Conservation (phyloP, 2,113 vertebrate species). For the Sterrhoptilus dennistouni region DNA sequence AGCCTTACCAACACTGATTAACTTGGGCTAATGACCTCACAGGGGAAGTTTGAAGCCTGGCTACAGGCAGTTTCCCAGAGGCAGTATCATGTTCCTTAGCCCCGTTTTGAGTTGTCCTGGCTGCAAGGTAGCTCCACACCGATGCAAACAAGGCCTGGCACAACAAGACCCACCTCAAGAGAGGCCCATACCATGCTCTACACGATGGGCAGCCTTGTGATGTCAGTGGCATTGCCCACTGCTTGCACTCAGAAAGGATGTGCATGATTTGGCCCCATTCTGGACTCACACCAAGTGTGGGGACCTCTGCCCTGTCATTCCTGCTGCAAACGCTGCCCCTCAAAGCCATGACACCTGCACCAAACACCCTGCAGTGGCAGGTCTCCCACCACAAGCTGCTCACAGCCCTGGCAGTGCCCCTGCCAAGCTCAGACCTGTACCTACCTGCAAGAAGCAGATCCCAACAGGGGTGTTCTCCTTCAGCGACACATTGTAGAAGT, state of each 20-base stretch:
- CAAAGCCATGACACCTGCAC: not conserved
- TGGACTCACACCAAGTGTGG: rapidly evolving
- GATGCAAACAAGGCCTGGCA: not conserved
- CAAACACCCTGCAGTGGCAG: not conserved
- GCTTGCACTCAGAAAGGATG: not conserved
- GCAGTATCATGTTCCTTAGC: not conserved
- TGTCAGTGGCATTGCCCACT: not conserved
- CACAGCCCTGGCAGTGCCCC: not conserved
- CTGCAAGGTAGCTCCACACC: not conserved
- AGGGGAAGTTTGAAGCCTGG: not conserved
- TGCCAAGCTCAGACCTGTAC: not conserved
- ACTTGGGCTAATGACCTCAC: not conserved
- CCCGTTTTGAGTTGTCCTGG: not conserved
- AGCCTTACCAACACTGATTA: not conserved
- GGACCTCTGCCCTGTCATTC: not conserved
- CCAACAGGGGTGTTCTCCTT: slow-evolving; percentile 88
- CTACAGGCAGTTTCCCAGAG: not conserved
- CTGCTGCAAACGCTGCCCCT: rapidly evolving
- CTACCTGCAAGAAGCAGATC: slow-evolving; percentile 96
- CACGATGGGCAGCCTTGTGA: not conserved
- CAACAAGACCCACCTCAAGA: not conserved
- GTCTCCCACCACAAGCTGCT: not conserved
- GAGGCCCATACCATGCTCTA: not conserved
- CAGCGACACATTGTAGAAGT: slow-evolving; percentile 90
- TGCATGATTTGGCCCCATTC: not conserved